Conservation (phyloP, 2,888 invertebrate species). For the Eugnorisma glareosa region DNA sequence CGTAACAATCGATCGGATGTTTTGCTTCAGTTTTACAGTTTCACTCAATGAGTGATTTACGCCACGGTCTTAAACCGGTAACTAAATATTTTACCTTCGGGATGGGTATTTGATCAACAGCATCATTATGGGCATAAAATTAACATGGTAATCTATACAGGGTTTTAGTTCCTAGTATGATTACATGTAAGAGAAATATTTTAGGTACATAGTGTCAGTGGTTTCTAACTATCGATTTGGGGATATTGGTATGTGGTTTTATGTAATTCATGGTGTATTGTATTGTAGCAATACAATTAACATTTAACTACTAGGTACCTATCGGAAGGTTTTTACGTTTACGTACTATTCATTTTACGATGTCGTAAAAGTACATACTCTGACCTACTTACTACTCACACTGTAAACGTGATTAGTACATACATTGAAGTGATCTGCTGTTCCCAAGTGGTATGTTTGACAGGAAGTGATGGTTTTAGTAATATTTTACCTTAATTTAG, state of each 20-base stretch:
- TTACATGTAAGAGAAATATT: background rate
- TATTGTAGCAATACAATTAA: background rate
- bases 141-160: background rate
- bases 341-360: constrained; percentile 21
- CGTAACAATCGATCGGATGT: background rate
- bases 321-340: constrained; percentile 12
- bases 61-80: background rate
- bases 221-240: background rate
- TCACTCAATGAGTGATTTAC: background rate
- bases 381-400: background rate
- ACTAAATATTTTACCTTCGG: background rate
- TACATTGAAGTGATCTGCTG: background rate
- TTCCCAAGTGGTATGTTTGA: background rate
- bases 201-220: background rate
- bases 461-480: background rate
- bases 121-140: background rate
- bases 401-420: background rate
- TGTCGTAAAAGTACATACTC: constrained; percentile 4
- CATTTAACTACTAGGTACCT: background rate
- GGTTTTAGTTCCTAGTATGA: background rate
- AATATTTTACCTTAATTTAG: background rate
- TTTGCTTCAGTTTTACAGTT: constrained; percentile 4
- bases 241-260: background rate
- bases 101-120: background rate
- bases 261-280: background rate